A percentile compares a stretch with the other conserved stretches of the same genome.
Conservation (phyloP, 2,888 invertebrate species). For the Nomada fabriciana region DNA sequence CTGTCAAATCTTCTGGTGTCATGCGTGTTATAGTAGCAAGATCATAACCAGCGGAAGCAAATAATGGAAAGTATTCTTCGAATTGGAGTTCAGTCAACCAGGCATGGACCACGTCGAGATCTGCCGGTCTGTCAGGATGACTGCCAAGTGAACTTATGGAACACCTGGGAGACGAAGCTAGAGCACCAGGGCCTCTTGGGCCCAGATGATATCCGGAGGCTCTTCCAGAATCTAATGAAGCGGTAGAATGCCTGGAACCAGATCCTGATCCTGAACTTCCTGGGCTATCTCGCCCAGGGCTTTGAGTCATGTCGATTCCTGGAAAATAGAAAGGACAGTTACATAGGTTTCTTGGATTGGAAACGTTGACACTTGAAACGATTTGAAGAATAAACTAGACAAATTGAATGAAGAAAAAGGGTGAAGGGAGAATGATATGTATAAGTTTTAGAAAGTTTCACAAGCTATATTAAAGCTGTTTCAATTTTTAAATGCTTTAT, state of each 20-base stretch:
- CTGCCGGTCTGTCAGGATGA: conserved; percentile 85
- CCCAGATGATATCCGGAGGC: conserved; percentile 91
- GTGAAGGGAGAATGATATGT: too few species aligned
- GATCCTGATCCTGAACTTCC: conserved; percentile 95
- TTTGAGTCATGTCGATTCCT: conserved; percentile 85
- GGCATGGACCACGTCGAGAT: conserved; percentile 96
- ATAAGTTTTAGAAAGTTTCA: too few species aligned
- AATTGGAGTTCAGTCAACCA: conserved; percentile 97
- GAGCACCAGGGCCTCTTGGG: conserved; percentile 86
- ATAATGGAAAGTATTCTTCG: conserved; percentile 97
- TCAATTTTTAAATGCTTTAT: too few species aligned
- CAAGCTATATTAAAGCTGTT: too few species aligned
- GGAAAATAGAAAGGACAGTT: conserved; percentile 39
- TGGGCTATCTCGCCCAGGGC: conserved; percentile 96
- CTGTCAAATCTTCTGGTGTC: conserved; percentile 98
- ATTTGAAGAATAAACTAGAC: too few species aligned
- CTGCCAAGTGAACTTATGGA: conserved; percentile 87
- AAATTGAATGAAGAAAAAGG: too few species aligned
- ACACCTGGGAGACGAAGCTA: conserved; percentile 88
- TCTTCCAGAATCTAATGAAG: conserved; percentile 95
- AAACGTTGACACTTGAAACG: too few species aligned
- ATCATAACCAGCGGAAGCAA: conserved; percentile 98
- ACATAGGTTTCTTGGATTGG: too few species aligned
- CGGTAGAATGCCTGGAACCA: conserved; percentile 95
- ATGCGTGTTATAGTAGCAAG: conserved; percentile 98